These are phyloP conservation scores for Mus spicilegus DNA, from an alignment of 2,113 vertebrate species.

Conservation along the genomic window DNA sequence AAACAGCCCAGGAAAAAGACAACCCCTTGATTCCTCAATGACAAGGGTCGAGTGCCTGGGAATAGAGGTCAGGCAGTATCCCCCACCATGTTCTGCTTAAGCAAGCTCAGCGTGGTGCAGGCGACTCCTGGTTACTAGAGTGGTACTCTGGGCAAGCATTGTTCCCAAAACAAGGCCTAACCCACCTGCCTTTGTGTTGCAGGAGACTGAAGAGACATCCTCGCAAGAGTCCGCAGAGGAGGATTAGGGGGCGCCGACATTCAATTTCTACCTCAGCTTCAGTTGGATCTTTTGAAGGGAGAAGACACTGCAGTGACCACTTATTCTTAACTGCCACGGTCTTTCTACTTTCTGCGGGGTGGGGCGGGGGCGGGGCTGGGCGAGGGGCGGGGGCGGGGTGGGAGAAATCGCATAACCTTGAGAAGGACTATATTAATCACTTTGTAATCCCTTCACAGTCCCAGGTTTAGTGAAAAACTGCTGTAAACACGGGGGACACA, in stretches of 20 bases:
- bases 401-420: slow-evolving; percentile 86
- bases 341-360: slow-evolving; percentile 88
- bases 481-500: slow-evolving; percentile 92
- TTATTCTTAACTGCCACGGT: slow-evolving; percentile 90
- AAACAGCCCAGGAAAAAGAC: slow-evolving; percentile 55
- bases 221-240: slow-evolving; percentile 94
- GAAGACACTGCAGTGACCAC: slow-evolving; percentile 97
- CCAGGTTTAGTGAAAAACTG: slow-evolving; percentile 92
- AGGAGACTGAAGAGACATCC: slow-evolving; percentile 93
- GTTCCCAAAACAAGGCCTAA: neutral
- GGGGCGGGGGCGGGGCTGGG: neutral
- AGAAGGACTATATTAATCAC: slow-evolving; percentile 90
- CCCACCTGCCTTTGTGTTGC: slow-evolving; percentile 77
- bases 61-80: neutral
- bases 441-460: slow-evolving; percentile 90
- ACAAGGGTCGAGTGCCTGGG: slow-evolving; percentile 14
- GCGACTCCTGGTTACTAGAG: no score
- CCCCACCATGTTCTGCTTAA: neutral
- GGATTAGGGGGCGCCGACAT: slow-evolving; percentile 90
- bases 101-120: neutral
- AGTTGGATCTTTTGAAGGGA: slow-evolving; percentile 96
- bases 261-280: slow-evolving; percentile 97
- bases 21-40: slow-evolving; percentile 67
- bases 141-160: neutral
- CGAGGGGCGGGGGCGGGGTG: neutral